Conservation (phyloP, 2,113 vertebrate species). For the Hemiprocne comata region DNA sequence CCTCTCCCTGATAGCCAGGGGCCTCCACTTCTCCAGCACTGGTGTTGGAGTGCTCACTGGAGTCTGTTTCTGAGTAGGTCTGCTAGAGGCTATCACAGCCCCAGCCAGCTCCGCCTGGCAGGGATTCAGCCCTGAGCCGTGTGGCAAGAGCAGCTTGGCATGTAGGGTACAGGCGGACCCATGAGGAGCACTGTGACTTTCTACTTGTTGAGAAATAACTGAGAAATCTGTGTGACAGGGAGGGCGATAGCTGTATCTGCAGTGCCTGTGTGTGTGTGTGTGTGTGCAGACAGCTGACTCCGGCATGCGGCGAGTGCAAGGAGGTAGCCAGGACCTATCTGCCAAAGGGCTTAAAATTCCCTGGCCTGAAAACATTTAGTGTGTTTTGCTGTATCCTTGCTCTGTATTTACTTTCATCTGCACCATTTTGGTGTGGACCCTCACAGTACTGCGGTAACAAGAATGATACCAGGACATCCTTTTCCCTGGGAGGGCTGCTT, state of each 20-base stretch:
- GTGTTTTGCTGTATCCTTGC: background rate
- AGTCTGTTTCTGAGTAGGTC: background rate
- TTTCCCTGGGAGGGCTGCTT: background rate
- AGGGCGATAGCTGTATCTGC: background rate
- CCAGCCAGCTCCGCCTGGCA: background rate
- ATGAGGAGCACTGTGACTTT: background rate
- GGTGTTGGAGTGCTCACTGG: background rate
- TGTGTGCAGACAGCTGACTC: background rate
- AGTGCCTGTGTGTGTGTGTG: accelerated
- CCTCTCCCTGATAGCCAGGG: background rate
- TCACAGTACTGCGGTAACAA: accelerated
- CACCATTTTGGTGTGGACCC: background rate
- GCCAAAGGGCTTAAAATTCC: background rate
- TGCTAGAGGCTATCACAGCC: background rate
- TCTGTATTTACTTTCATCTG: background rate
- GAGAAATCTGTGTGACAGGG: background rate
- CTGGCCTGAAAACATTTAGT: background rate
- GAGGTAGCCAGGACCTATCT: background rate
- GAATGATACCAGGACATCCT: background rate
- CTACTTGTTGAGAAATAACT: background rate
- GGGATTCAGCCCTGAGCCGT: background rate
- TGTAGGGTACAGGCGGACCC: background rate
- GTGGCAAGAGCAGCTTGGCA: background rate
- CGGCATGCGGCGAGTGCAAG: accelerated
- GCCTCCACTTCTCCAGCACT: background rate